Conservation (phyloP, 2,113 vertebrate genomes). For the Serinus canaria region DNA sequence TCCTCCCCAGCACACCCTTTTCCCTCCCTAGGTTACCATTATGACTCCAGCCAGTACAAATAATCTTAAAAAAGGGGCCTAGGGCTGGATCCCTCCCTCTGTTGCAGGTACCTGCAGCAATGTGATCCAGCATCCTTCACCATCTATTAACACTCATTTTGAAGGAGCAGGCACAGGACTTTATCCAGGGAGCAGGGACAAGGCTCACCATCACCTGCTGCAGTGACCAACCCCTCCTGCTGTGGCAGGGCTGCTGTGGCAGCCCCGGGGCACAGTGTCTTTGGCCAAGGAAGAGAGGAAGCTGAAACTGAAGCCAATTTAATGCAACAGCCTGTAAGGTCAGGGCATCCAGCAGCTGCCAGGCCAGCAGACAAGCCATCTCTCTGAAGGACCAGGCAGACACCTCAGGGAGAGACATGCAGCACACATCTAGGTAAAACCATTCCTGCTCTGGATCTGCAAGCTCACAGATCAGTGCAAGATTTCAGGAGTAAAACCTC, state of each 20-base stretch:
- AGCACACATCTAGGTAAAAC: not conserved
- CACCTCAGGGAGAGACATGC: rapidly evolving
- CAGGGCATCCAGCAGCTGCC: not conserved
- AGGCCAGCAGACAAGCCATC: not conserved
- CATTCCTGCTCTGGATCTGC: not conserved
- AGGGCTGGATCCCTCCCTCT: not conserved
- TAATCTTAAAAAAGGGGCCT: not conserved
- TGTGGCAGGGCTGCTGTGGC: not conserved
- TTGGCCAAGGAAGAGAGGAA: not conserved
- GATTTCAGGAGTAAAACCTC: not conserved
- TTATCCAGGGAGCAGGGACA: not conserved
- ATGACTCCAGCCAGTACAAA: not conserved
- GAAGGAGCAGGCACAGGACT: not conserved
- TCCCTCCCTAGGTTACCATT: rapidly evolving
- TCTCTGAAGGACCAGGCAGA: not conserved
- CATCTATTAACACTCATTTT: not conserved
- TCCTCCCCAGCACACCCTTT: not conserved
- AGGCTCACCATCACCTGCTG: not conserved
- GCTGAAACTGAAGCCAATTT: not conserved
- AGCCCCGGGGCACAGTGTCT: rapidly evolving
- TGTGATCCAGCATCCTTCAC: not conserved
- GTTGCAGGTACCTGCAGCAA: not conserved
- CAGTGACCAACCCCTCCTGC: not conserved
- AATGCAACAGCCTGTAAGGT: not conserved
- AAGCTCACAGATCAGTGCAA: not conserved